Evolutionary conservation across 64 coral and sea anemone genomes (phyloP), one percentile per base, ranked within the genome.

Genomic region (Dendrophyllia cribrosa): DNA sequence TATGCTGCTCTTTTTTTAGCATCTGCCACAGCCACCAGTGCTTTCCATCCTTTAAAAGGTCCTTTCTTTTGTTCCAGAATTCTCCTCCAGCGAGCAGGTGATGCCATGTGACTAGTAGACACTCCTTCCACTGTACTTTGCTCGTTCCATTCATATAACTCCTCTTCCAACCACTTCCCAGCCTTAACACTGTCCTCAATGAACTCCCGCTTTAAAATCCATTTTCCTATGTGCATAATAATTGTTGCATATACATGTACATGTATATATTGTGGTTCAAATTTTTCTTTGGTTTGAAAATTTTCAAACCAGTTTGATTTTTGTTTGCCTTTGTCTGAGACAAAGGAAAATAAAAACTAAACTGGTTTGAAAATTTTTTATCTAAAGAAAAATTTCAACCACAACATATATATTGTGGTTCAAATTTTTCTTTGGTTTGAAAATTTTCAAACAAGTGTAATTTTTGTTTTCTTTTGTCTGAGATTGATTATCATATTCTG

Each of bases 191-290:
- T 96, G 45, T 96, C 94, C 65, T 91, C 78, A 16, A 99, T 79
- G 65, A 80, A 99, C 2, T 96, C 84, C 43, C 88, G 93, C 72
- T 67, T 93, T 67, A 99, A 74, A 34, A 99, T 87, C 97, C 97
- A 99, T 70, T 96, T 96, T 19, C 97, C 97, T 96, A 55, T 20
- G 25, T 45, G 20, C 20, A 7, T 24, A 20, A 79, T 47, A 44
- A 8, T 20, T 20, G 9, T 21, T 20, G 20, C 76, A 79, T 7
- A 20, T 21, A 47, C 20, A 53, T 22, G 5, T 21, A 47, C 20
- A 53, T 22, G 5, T 3, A 48, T 7, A 25, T 2, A 14, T n/a
- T 34, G 34, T 34, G 34, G 34, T 34, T 34, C 34, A 34, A 34
- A 34, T 2, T 34, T 34, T 34, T 34, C 34, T 34, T 34, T 1